A percentile compares a stretch with the other conserved stretches of the same genome.
Conservation (phyloP, 2,888 invertebrate genomes). For the Periphyllus acericola region DNA sequence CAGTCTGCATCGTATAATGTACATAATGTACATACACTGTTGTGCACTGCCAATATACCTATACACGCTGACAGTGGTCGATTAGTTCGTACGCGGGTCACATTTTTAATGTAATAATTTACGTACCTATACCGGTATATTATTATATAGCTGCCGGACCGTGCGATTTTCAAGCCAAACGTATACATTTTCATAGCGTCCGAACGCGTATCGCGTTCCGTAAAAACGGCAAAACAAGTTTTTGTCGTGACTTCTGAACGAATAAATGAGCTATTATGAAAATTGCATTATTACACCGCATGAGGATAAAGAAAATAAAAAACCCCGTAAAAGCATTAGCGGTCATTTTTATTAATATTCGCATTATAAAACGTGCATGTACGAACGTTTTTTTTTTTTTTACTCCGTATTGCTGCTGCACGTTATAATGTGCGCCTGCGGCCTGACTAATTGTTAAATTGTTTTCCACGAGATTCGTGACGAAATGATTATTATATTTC, state of each 20-base stretch:
- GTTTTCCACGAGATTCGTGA: neutral
- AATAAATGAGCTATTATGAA: neutral
- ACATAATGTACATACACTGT: too few species aligned
- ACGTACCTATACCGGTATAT: neutral
- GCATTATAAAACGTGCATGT: too few species aligned
- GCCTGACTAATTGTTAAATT: neutral
- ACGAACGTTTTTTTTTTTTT: neutral
- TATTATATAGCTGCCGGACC: neutral
- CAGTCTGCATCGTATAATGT: too few species aligned
- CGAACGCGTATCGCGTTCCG: neutral
- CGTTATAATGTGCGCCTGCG: neutral
- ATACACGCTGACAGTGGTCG: neutral
- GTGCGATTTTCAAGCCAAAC: neutral
- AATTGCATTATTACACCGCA: neutral
- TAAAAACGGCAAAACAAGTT: neutral
- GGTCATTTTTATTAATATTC: too few species aligned
- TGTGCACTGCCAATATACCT: too few species aligned
- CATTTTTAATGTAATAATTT: neutral
- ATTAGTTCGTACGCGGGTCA: neutral
- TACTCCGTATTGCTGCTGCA: neutral
- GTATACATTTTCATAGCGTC: neutral
- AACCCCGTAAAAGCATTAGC: neutral
- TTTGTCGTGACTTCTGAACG: neutral
- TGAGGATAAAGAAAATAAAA: neutral
- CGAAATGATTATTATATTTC: neutral